These are phyloP conservation scores for Symphodus melops DNA, from an alignment of 2,113 vertebrate genomes.

Conservation along the genomic window DNA sequence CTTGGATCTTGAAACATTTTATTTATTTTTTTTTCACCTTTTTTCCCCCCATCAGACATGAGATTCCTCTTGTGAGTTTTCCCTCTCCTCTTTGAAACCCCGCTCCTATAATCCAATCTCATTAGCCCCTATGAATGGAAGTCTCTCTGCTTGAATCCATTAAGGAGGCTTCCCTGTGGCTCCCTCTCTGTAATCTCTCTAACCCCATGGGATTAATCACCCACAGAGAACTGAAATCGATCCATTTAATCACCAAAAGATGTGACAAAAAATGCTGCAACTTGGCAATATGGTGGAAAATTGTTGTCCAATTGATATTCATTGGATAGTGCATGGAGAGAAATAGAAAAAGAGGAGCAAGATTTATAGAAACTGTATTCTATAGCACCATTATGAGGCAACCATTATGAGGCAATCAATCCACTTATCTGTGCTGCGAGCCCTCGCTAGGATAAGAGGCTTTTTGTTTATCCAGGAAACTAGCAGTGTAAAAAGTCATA, in stretches of 20 bases:
- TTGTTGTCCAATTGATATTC: slow-evolving; percentile 74
- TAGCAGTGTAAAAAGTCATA: slow-evolving; percentile 17
- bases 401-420: slow-evolving; percentile 68
- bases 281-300: slow-evolving; percentile 70
- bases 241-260: slow-evolving; percentile 78
- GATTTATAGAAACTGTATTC: slow-evolving; percentile 34
- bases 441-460: slow-evolving; percentile 20
- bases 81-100: slow-evolving; percentile 51
- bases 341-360: neutral
- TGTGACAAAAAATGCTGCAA: slow-evolving; percentile 72
- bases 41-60: slow-evolving; percentile 17
- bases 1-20: slow-evolving; percentile 21
- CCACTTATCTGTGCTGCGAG: slow-evolving; percentile 42
- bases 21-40: neutral
- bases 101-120: slow-evolving; percentile 72
- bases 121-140: slow-evolving; percentile 75
- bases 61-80: slow-evolving; percentile 44
- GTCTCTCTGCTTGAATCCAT: slow-evolving; percentile 76
- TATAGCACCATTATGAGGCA: slow-evolving; percentile 55
- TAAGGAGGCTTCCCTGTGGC: slow-evolving; percentile 60
- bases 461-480: slow-evolving; percentile 49
- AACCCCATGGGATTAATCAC: slow-evolving; percentile 80
- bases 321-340: slow-evolving; percentile 34
- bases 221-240: slow-evolving; percentile 77
- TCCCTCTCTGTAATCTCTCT: slow-evolving; percentile 71